Evolutionary conservation across 2,797 vertebrate species (phyloP), one percentile per base, ranked within the genome.

Genomic region (Oreochromis grahami): DNA sequence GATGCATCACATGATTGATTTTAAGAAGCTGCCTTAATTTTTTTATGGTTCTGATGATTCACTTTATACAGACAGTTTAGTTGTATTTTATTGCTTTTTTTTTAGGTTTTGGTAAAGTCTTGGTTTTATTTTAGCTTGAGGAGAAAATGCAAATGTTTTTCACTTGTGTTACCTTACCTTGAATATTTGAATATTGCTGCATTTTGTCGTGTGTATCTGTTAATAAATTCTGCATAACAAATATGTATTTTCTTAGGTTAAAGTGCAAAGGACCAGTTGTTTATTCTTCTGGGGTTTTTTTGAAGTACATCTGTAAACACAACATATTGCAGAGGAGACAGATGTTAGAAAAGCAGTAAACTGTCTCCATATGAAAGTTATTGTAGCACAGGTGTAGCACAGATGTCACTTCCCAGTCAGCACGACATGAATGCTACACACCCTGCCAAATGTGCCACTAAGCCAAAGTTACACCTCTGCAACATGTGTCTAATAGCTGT

Each of bases 401-500:
- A 80, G 52, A 52, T 32, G 26, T 48, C 34, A 76, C 78, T 77
- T n/a, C 34, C 36, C 48, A 79, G 78, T 52, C 26, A 87, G 72
- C 56, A 53, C 43, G 11, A 52, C 53, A 50, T 50, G 38, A 76
- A 58, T 50, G 4, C 38, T 34, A 17, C n/a, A 26, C 50, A 51
- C 21, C 13, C 81, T 83, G 78, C 68, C 76, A 87, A 77, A 74
- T 32, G 48, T 55, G 45, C 76, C 14, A 52, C 21, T 8, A 48
- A 72, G 78, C 78, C 52, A 80, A 70, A 85, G 52, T 72, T 34
- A 50, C 70, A 50, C 45, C 45, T 51, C 26, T 10, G 17, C 17
- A 34, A 74, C 70, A 74, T 51, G 26, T 86, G 48, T 88, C 68
- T 70, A 41, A 79, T 77, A 41, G 52, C 78, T 84, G 58, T 56